Conservation (phyloP, 2,888 invertebrate genomes). For the Caenorhabditis sinica region DNA sequence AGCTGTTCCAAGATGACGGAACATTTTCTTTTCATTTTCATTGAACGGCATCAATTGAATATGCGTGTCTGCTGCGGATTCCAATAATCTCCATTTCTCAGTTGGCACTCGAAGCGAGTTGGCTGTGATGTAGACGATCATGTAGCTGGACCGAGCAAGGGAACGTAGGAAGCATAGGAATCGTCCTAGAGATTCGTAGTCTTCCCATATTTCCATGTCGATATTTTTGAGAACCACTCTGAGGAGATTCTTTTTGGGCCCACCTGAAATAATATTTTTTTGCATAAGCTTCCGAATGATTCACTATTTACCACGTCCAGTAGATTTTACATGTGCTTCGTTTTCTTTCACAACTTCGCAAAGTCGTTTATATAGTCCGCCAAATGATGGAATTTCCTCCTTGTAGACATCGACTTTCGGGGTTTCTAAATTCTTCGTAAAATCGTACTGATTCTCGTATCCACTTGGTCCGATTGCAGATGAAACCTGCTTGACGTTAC, state of each 20-base stretch:
- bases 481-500: conserved; percentile 35
- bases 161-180: conserved; percentile 47
- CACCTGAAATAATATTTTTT: conserved; percentile 18
- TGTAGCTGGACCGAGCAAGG: conserved; percentile 43
- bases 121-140: conserved; percentile 49
- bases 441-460: conserved; percentile 48
- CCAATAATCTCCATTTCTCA: conserved; percentile 37
- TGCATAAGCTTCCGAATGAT: background rate
- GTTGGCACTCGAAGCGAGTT: conserved; percentile 40
- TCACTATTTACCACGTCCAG: conserved; percentile 14
- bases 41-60: conserved; percentile 55
- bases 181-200: conserved; percentile 42
- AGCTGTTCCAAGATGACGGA: conserved; percentile 56
- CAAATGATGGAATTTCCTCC: conserved; percentile 26
- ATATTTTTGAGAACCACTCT: conserved; percentile 59
- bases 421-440: conserved; percentile 43
- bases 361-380: conserved; percentile 37
- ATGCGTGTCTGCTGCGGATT: conserved; percentile 46
- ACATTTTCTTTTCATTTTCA: conserved; percentile 59
- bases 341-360: conserved; percentile 30
- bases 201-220: conserved; percentile 48
- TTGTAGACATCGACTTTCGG: conserved; percentile 47
- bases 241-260: conserved; percentile 62
- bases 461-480: conserved; percentile 30
- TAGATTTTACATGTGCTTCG: conserved; percentile 41